Conservation (phyloP, 2,113 vertebrate genomes). For the Tenrec ecaudatus region DNA sequence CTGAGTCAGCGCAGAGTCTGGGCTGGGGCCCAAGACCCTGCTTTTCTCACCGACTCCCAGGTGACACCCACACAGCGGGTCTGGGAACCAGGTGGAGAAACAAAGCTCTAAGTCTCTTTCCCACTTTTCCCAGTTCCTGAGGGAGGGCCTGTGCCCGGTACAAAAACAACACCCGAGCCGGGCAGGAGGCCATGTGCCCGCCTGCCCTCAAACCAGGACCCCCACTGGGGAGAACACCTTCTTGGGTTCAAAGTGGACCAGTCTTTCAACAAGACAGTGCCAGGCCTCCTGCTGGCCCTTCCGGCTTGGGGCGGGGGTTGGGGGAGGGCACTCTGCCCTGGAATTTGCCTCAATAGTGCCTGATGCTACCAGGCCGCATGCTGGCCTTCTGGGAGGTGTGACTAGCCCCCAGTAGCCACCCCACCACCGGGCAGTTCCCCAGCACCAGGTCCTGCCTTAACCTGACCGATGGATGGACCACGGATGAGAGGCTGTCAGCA, state of each 20-base stretch:
- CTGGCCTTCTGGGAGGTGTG: neutral
- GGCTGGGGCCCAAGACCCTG: neutral
- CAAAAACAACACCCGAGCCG: neutral
- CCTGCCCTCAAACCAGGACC: neutral
- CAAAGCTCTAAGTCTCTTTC: neutral
- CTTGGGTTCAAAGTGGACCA: neutral
- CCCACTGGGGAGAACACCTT: neutral
- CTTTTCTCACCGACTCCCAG: neutral
- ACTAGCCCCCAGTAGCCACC: neutral
- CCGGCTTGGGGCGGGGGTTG: neutral
- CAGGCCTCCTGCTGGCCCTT: neutral
- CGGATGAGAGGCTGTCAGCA: conserved; percentile 6
- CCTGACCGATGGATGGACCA: neutral
- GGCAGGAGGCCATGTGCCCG: neutral
- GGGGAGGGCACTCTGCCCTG: neutral
- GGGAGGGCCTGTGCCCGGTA: neutral
- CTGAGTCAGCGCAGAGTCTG: neutral
- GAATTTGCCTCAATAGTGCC: neutral
- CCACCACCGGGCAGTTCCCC: neutral
- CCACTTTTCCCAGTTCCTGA: neutral
- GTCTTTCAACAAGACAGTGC: neutral
- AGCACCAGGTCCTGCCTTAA: neutral
- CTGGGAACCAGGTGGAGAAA: neutral
- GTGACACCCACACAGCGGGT: too few species aligned
- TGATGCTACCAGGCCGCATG: neutral